A percentile compares a stretch with the other conserved stretches of the same genome.
Evolutionary conservation across 2,888 invertebrate genomes (phyloP).

Genomic region (Thecocarcelia acutangulata): DNA sequence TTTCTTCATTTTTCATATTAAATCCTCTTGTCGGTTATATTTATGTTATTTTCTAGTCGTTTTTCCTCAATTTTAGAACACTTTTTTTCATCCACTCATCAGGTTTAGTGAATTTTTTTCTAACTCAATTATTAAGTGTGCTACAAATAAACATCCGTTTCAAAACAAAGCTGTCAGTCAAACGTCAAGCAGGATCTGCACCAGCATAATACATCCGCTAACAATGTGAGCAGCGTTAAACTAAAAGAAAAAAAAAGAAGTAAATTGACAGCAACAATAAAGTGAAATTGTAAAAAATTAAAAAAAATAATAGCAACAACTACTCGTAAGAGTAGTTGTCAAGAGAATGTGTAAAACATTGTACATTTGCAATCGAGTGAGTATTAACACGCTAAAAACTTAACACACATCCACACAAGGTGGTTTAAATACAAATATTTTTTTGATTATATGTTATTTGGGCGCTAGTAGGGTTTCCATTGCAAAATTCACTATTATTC

Average conservation of each 20-base stretch:
- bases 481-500: no score
- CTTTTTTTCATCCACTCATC: constrained; percentile 19
- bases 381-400: no score
- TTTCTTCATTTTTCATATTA: neutral
- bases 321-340: neutral
- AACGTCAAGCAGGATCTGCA: constrained; percentile 62
- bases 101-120: constrained; percentile 35
- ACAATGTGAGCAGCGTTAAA: constrained; percentile 41
- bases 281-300: neutral
- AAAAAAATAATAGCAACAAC: constrained; percentile 15
- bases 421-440: no score
- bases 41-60: constrained; percentile 15
- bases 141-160: constrained; percentile 66
- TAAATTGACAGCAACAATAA: constrained; percentile 18
- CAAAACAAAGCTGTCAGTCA: constrained; percentile 64
- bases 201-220: constrained; percentile 57
- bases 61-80: neutral
- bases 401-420: no score
- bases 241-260: constrained; percentile 18
- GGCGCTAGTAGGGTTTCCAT: no score
- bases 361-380: neutral
- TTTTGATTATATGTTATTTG: no score
- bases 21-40: constrained; percentile 21
- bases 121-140: constrained; percentile 64
- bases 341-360: constrained; percentile 14